phyloP scores from a whole-genome alignment of 1,140 invertebrate species.

The Neelides sp. region DNA sequence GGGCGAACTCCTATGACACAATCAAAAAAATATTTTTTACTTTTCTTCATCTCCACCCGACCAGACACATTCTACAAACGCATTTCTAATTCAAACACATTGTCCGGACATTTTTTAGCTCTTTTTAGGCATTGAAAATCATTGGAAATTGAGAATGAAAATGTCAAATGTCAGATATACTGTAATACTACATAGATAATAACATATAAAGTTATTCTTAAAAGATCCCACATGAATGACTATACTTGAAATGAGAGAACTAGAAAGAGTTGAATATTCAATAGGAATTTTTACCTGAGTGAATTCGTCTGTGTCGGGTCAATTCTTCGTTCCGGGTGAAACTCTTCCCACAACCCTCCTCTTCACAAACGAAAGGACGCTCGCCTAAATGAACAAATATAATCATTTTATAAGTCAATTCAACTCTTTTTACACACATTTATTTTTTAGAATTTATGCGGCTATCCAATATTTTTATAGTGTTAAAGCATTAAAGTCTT shows the following conservation, averaged over 20 bases:
- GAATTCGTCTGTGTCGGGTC: constrained; percentile 78
- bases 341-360: constrained; percentile 67
- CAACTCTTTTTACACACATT: too few relatives aligned
- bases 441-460: neutral
- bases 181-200: neutral
- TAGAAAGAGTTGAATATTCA: constrained; percentile 28
- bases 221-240: neutral
- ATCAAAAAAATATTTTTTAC: constrained; percentile 1
- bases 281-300: constrained; percentile 44
- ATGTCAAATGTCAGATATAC: neutral
- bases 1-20: constrained; percentile 50
- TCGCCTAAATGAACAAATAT: constrained; percentile 49
- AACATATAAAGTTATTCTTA: neutral
- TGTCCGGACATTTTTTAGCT: neutral
- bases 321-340: constrained; percentile 89
- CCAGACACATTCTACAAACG: too few relatives aligned
- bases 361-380: constrained; percentile 71
- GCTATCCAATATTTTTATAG: neutral
- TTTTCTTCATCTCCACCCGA: neutral
- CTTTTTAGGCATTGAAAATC: neutral
- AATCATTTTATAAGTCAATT: too few relatives aligned
- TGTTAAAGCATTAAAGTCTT: neutral
- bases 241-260: neutral
- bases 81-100: too few relatives aligned
- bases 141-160: neutral